Evolutionary conservation across 30 jellyfish, hydroid and myxozoan species (phyloP).

Genomic region (Cassiopea andromeda): DNA sequence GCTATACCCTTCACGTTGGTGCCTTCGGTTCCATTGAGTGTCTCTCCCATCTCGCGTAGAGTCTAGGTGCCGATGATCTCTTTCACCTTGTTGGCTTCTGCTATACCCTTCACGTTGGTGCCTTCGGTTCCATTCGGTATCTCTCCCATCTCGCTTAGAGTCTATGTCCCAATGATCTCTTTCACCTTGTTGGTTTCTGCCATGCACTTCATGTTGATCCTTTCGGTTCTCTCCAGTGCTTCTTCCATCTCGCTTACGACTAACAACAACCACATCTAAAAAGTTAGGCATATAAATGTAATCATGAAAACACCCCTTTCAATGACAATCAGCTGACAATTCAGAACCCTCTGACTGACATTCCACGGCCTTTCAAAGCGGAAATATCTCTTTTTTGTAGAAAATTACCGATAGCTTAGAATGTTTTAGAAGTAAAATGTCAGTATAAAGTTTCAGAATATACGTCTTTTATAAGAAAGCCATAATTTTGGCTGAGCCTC

Average conservation of each 20-base stretch:
- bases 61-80: no score
- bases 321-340: no score
- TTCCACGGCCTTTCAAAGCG: no score
- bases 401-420: neutral
- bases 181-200: neutral
- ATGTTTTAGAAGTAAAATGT: neutral
- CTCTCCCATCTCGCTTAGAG: no score
- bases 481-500: neutral
- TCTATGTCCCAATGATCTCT: no score
- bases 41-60: neutral
- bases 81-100: neutral
- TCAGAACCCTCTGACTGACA: no score
- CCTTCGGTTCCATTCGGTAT: no score
- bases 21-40: no score
- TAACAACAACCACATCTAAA: no score
- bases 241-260: neutral
- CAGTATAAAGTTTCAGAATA: neutral
- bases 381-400: neutral
- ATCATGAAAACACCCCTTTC: no score
- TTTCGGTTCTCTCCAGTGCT: neutral
- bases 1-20: neutral
- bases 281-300: no score
- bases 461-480: neutral
- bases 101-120: neutral
- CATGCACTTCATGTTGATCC: neutral